Conservation (phyloP, 30 jellyfish, hydroid and myxozoan genomes). For the Cassiopea xamachana region DNA sequence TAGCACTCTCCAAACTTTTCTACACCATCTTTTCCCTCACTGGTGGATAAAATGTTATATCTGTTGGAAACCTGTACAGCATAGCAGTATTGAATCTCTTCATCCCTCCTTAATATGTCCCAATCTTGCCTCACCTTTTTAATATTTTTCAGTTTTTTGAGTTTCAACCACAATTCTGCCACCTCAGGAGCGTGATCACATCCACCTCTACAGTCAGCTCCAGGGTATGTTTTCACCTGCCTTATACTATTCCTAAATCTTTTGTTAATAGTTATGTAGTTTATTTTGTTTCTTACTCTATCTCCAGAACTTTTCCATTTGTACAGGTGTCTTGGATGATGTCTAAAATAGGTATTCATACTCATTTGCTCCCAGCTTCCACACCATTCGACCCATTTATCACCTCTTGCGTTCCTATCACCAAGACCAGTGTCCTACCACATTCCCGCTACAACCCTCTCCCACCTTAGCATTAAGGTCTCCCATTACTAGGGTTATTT, state of each 20-base stretch:
- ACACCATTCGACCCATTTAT: neutral
- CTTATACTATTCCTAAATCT: conserved; percentile 12
- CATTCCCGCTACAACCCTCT: neutral
- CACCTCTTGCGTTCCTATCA: conserved; percentile 9
- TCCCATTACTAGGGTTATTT: conserved; percentile 24
- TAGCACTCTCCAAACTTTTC: neutral
- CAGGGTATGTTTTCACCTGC: conserved; percentile 17
- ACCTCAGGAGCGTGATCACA: neutral
- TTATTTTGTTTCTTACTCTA: conserved; percentile 12
- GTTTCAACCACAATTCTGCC: neutral
- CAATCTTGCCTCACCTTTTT: neutral
- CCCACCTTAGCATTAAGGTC: conserved; percentile 38
- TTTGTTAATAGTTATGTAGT: conserved; percentile 11
- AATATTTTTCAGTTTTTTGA: neutral
- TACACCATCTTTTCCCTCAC: neutral
- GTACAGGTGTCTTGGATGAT: neutral
- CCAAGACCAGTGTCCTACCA: conserved; percentile 9
- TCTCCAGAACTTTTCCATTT: conserved; percentile 29
- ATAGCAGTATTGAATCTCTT: neutral
- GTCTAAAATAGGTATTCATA: conserved; percentile 11
- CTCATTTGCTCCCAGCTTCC: neutral
- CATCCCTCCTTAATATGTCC: neutral
- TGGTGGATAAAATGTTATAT: neutral
- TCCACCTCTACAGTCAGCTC: conserved; percentile 8
- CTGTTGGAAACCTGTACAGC: neutral